phyloP scores from a whole-genome alignment of 2,888 invertebrate species.

The Alviniconcha strummeri region DNA sequence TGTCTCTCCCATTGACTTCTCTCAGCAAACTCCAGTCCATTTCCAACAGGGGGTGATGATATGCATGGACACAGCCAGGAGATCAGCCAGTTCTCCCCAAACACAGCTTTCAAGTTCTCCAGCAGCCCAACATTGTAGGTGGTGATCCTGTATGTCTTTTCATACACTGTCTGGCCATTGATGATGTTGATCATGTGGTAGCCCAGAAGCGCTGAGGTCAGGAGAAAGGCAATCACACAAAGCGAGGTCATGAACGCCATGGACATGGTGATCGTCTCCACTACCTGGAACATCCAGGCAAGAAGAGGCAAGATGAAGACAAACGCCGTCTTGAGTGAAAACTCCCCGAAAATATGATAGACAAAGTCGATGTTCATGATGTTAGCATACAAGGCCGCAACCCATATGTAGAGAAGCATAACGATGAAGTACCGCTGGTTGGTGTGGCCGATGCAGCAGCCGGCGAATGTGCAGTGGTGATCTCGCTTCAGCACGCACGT shows the following conservation, averaged over 20 bases:
- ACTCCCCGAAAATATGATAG: conserved; percentile 60
- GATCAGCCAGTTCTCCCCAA: conserved; percentile 87
- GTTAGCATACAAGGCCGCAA: conserved; percentile 66
- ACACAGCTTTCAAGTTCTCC: conserved; percentile 83
- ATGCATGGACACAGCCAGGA: conserved; percentile 88
- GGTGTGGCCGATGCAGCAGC: conserved; percentile 67
- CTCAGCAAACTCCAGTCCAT: conserved; percentile 79
- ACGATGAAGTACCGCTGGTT: conserved; percentile 70
- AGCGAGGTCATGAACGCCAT: conserved; percentile 63
- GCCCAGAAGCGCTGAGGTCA: conserved; percentile 59
- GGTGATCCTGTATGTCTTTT: conserved; percentile 79
- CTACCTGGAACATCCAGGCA: conserved; percentile 59
- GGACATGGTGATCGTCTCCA: conserved; percentile 52
- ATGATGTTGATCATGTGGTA: conserved; percentile 80
- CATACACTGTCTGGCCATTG: conserved; percentile 85
- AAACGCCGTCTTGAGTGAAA: conserved; percentile 57
- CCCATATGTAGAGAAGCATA: conserved; percentile 58
- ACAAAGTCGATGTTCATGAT: conserved; percentile 70
- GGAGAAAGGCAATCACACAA: conserved; percentile 61
- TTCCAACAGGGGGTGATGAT: conserved; percentile 83
- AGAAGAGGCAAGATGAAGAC: conserved; percentile 67
- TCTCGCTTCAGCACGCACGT: conserved; percentile 69
- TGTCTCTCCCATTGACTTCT: conserved; percentile 53
- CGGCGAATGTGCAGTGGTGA: conserved; percentile 71
- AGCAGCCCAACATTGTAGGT: conserved; percentile 84